Conservation (phyloP, 2,888 invertebrate genomes). For the Ophion ellenae region DNA sequence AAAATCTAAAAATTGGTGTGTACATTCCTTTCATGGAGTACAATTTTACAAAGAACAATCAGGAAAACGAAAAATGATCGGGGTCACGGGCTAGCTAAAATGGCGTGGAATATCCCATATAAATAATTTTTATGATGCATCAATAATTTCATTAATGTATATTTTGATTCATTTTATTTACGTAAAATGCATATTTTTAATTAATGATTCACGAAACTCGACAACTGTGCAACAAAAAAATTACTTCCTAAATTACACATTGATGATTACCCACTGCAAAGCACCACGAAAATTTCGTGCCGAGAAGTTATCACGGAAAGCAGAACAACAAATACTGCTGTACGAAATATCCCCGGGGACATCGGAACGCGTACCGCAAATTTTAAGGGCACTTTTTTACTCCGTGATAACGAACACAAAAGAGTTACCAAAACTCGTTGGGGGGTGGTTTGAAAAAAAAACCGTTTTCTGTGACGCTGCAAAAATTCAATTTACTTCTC, state of each 20-base stretch:
- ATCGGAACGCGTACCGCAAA: conserved; percentile 4
- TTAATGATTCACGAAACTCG: not conserved
- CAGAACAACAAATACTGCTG: not conserved
- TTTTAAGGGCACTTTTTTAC: conserved; percentile 8
- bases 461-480: conserved; percentile 31
- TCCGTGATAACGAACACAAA: conserved; percentile 14
- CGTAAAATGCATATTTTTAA: not conserved
- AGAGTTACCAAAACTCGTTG: conserved; percentile 11
- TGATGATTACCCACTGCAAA: too few species aligned
- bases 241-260: too few species aligned
- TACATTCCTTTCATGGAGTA: too few species aligned
- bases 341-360: not conserved
- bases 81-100: too few species aligned
- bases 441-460: conserved; percentile 16
- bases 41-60: too few species aligned
- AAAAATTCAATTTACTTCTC: conserved; percentile 50
- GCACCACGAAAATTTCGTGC: not conserved
- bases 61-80: too few species aligned
- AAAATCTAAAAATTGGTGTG: too few species aligned
- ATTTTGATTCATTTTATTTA: too few species aligned
- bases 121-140: too few species aligned
- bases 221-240: not conserved
- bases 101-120: too few species aligned
- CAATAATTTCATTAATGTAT: too few species aligned
- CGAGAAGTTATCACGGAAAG: too few species aligned